Percentiles rank a stretch among this genome's conserved stretches.
phyloP scores from a whole-genome alignment of 1,140 invertebrate genomes.

The Drosophila gunungcola region DNA sequence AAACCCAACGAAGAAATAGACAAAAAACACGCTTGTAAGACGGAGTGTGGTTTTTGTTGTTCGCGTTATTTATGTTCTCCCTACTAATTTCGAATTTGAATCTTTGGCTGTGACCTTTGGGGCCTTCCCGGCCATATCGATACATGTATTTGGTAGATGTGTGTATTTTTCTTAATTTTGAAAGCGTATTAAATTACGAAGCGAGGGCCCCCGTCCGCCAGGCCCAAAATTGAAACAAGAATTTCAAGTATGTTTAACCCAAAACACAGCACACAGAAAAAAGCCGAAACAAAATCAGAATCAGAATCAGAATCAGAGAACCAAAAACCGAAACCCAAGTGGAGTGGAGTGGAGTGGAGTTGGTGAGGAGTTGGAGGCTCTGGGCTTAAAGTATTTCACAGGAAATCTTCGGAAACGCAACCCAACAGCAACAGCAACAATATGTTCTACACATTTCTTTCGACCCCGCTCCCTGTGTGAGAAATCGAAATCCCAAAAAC shows the following conservation, averaged over 20 bases:
- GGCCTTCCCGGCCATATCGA: constrained; percentile 62
- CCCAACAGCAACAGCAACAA: constrained; percentile 66
- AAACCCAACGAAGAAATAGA: constrained; percentile 30
- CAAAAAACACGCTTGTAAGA: constrained; percentile 30
- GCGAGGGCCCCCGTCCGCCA: constrained; percentile 21
- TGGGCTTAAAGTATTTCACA: constrained; percentile 83
- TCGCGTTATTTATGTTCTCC: constrained; percentile 60
- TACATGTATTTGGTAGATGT: constrained; percentile 26
- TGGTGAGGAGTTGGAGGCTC: constrained; percentile 32
- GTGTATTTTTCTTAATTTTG: constrained; percentile 75
- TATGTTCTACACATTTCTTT: constrained; percentile 82
- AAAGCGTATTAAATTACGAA: constrained; percentile 80
- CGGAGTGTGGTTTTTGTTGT: constrained; percentile 27
- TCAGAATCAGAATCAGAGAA: constrained; percentile 44
- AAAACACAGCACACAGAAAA: constrained; percentile 57
- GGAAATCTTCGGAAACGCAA: constrained; percentile 78
- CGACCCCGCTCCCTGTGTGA: constrained; percentile 50
- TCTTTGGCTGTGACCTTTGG: constrained; percentile 78
- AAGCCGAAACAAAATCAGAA: constrained; percentile 34
- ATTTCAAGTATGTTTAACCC: constrained; percentile 83
- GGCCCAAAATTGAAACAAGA: constrained; percentile 74
- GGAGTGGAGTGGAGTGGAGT: constrained; percentile 17
- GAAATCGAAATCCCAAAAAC: constrained; percentile 83
- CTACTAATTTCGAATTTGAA: constrained; percentile 77
- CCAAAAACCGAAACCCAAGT: constrained; percentile 50